A percentile compares a stretch with the other conserved stretches of the same genome.
These are phyloP conservation scores for Neria commutata DNA, from an alignment of 2,888 invertebrate species.

Conservation along the genomic window DNA sequence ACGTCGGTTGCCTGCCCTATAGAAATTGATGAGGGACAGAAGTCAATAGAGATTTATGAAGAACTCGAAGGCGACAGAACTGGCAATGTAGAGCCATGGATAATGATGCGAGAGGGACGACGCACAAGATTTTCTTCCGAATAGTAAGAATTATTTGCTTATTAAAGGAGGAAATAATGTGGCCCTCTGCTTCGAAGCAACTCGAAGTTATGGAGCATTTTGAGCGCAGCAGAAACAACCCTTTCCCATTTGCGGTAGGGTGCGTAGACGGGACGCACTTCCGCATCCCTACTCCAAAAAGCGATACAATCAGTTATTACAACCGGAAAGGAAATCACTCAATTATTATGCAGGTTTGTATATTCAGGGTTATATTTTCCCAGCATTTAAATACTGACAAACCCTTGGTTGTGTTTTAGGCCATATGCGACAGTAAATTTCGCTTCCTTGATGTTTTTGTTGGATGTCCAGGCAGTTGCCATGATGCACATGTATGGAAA, in stretches of 20 bases:
- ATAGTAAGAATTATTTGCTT: no score
- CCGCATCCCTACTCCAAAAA: constrained; percentile 6
- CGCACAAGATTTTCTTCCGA: no score
- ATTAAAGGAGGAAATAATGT: neutral
- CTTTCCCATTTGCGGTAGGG: constrained; percentile 7
- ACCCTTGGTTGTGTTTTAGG: neutral
- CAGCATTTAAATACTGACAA: no score
- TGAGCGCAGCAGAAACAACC: constrained; percentile 4
- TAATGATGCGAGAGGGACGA: no score
- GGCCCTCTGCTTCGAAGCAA: neutral
- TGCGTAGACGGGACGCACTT: constrained; percentile 15
- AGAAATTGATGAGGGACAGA: no score
- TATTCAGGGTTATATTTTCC: no score
- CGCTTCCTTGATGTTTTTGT: constrained; percentile 9
- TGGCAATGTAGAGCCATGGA: no score
- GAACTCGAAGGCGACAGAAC: no score
- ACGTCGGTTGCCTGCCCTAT: no score
- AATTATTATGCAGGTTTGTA: constrained; percentile 6
- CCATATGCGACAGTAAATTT: constrained; percentile 10
- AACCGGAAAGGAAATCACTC: constrained; percentile 11
- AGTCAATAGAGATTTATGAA: no score
- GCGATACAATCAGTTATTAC: constrained; percentile 9
- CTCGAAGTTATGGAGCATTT: constrained; percentile 7
- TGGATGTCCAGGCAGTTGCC: constrained; percentile 12
- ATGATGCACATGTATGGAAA: constrained; percentile 9